Percentiles rank a stretch among this genome's conserved stretches.
Evolutionary conservation across 2,888 invertebrate genomes (phyloP).

Genomic region (Chrysotoxum bicinctum): DNA sequence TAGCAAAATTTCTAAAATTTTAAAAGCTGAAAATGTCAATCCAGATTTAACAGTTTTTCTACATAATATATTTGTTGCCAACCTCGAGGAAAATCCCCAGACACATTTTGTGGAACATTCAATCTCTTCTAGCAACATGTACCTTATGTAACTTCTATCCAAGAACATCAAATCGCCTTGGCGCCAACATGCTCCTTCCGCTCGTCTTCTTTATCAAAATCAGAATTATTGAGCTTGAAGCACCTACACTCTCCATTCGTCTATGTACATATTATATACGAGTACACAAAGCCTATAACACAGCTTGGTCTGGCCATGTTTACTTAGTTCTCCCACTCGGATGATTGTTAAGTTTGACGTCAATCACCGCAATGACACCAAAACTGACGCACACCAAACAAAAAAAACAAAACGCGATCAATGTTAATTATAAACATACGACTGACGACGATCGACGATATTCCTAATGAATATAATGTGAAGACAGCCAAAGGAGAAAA

Average conservation of each 20-base stretch:
- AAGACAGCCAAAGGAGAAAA: background rate
- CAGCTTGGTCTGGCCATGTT: conserved; percentile 20
- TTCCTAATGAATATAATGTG: conserved; percentile 5
- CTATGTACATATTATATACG: too few relatives aligned
- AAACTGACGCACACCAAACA: conserved; percentile 74
- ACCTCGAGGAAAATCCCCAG: too few relatives aligned
- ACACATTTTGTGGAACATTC: too few relatives aligned
- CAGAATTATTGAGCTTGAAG: background rate
- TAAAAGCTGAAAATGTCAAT: too few relatives aligned
- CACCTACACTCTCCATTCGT: background rate
- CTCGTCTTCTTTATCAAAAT: conserved; percentile 18
- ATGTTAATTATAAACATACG: conserved; percentile 70
- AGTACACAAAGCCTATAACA: conserved; percentile 13
- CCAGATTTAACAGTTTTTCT: too few relatives aligned
- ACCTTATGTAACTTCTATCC: too few relatives aligned
- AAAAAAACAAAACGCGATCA: conserved; percentile 57
- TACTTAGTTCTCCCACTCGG: conserved; percentile 54
- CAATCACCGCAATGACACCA: conserved; percentile 75
- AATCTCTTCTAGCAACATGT: too few relatives aligned
- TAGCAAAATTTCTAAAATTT: too few relatives aligned
- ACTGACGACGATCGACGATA: background rate
- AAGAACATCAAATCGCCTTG: background rate
- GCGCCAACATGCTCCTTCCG: background rate
- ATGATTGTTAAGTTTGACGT: conserved; percentile 76
- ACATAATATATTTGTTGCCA: too few relatives aligned